These are phyloP conservation scores for Portevinia maculata DNA, from an alignment of 2,888 invertebrate genomes.

Conservation along the genomic window DNA sequence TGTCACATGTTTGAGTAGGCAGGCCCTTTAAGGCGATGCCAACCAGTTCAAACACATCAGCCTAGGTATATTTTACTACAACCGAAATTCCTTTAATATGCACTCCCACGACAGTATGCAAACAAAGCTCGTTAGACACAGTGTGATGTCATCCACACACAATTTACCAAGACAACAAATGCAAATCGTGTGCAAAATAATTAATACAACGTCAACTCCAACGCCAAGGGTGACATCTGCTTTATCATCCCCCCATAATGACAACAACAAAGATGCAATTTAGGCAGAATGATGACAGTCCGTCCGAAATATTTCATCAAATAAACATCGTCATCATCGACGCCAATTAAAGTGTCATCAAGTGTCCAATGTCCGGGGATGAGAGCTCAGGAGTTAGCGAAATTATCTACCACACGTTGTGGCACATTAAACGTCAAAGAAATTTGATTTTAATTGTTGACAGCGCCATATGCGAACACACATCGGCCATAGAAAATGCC, in stretches of 20 bases:
- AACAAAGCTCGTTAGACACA: constrained; percentile 18
- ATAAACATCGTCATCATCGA: constrained; percentile 69
- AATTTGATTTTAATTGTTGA: constrained; percentile 73
- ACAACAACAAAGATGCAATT: constrained; percentile 29
- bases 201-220: constrained; percentile 37
- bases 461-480: constrained; percentile 59
- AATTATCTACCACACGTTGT: constrained; percentile 51
- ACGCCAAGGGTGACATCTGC: constrained; percentile 63
- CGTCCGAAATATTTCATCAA: constrained; percentile 62
- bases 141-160: background rate
- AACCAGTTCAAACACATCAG: no score
- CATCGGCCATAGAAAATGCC: constrained; percentile 54
- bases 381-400: background rate
- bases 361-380: constrained; percentile 51
- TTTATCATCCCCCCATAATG: constrained; percentile 24
- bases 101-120: background rate
- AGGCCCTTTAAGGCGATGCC: no score
- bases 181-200: constrained; percentile 59
- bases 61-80: no score
- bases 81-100: background rate
- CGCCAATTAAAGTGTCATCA: constrained; percentile 72
- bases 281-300: constrained; percentile 48
- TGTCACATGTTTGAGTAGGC: no score
- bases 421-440: constrained; percentile 47
- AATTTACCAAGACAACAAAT: constrained; percentile 39